Conservation (phyloP, 2,113 vertebrate species). For the Merops nubicus region DNA sequence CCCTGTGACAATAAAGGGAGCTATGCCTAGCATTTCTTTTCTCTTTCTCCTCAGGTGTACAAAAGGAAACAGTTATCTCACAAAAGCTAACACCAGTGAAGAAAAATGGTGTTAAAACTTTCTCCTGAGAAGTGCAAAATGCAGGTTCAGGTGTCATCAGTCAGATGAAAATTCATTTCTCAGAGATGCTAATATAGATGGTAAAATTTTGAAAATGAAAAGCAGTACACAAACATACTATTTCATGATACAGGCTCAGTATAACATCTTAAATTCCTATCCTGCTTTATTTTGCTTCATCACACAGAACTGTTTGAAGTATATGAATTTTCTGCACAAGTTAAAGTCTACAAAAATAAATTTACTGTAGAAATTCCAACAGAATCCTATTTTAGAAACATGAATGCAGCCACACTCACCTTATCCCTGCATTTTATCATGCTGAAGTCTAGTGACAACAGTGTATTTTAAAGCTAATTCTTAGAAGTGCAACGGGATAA, state of each 20-base stretch:
- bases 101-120: background rate
- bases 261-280: background rate
- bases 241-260: background rate
- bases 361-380: background rate
- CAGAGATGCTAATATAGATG: background rate
- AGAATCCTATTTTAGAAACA: background rate
- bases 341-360: background rate
- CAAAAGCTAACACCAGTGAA: background rate
- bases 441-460: background rate
- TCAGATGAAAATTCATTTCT: background rate
- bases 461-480: background rate
- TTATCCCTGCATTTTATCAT: background rate
- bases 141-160: background rate
- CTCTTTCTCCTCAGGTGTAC: background rate
- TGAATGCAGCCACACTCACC: background rate
- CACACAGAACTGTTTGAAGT: background rate
- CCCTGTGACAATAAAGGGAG: background rate
- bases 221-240: background rate
- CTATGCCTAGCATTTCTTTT: background rate
- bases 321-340: background rate
- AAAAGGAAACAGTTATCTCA: background rate
- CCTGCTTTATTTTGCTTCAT: background rate
- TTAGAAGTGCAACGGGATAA: background rate
- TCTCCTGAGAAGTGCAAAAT: background rate
- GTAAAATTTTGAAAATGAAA: background rate